phyloP scores from a whole-genome alignment of 2,888 invertebrate genomes.

The Phengaris arion region DNA sequence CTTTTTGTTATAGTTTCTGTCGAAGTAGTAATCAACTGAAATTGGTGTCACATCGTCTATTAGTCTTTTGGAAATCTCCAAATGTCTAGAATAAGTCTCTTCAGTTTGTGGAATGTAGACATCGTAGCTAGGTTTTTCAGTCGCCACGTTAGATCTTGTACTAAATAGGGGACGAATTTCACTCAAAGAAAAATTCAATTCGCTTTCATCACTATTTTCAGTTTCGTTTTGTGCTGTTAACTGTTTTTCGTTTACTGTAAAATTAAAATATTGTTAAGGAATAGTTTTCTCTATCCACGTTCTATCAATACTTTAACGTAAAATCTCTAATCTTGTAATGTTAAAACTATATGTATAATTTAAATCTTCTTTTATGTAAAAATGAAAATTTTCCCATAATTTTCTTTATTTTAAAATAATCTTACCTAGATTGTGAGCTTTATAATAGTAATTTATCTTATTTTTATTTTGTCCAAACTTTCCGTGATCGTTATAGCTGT shows the following conservation, averaged over 20 bases:
- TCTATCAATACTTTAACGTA: too few species aligned
- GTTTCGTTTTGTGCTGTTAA: too few species aligned
- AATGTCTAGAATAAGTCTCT: neutral
- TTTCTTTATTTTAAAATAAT: too few species aligned
- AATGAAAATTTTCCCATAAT: too few species aligned
- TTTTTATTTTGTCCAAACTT: neutral
- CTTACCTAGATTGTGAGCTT: neutral
- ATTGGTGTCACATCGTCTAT: constrained; percentile 34
- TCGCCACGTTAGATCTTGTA: neutral
- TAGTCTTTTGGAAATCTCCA: constrained; percentile 12
- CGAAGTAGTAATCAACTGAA: constrained; percentile 46
- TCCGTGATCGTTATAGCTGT: neutral
- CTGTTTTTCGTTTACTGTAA: too few species aligned
- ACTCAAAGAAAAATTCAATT: neutral
- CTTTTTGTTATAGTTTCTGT: constrained; percentile 32
- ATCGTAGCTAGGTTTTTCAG: neutral
- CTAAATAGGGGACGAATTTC: neutral
- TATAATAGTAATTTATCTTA: neutral
- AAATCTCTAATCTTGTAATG: too few species aligned
- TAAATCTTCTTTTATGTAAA: too few species aligned
- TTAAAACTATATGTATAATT: too few species aligned
- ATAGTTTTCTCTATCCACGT: too few species aligned
- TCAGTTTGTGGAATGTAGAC: neutral
- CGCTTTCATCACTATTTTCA: neutral
- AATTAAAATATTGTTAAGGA: too few species aligned